Percentiles rank a stretch among this genome's conserved stretches.
Evolutionary conservation across 2,797 vertebrate genomes (phyloP).

Genomic region (Sphenopsis melanotis): DNA sequence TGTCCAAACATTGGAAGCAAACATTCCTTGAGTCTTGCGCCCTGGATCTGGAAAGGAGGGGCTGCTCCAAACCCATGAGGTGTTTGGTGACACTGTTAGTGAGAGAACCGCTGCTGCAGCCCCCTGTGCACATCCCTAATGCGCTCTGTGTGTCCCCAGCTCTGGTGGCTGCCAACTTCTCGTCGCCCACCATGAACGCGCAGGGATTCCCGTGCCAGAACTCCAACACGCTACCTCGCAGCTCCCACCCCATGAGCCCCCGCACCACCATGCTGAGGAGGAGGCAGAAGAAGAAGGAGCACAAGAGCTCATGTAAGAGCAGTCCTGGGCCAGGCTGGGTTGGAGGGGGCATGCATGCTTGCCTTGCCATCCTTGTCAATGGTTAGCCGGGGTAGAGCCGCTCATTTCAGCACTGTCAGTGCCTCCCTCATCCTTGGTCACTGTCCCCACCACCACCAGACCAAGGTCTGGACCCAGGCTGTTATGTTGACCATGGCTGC

Average conservation of each 20-base stretch:
- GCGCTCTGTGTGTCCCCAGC: conserved; percentile 69
- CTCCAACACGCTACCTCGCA: conserved; percentile 87
- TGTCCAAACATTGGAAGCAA: background rate
- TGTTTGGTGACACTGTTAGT: background rate
- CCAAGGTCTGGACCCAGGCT: background rate
- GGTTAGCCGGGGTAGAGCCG: fast-evolving
- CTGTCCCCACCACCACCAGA: background rate
- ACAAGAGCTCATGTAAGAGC: conserved; percentile 89
- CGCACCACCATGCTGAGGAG: conserved; percentile 89
- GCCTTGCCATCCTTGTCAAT: background rate
- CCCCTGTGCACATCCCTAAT: background rate
- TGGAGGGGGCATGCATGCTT: fast-evolving
- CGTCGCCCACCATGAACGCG: conserved; percentile 82
- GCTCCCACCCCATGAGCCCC: conserved; percentile 90
- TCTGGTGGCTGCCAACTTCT: conserved; percentile 89
- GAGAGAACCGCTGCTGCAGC: background rate
- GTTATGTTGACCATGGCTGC: fast-evolving
- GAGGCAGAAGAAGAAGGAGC: conserved; percentile 89
- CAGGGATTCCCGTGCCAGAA: conserved; percentile 87
- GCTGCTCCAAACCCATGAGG: background rate
- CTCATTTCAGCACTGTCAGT: background rate
- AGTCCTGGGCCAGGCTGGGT: background rate
- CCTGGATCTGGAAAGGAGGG: background rate
- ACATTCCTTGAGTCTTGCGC: background rate
- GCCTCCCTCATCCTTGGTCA: background rate